phyloP scores from a whole-genome alignment of 1,140 invertebrate species.

The Lordiphosa mommai region DNA sequence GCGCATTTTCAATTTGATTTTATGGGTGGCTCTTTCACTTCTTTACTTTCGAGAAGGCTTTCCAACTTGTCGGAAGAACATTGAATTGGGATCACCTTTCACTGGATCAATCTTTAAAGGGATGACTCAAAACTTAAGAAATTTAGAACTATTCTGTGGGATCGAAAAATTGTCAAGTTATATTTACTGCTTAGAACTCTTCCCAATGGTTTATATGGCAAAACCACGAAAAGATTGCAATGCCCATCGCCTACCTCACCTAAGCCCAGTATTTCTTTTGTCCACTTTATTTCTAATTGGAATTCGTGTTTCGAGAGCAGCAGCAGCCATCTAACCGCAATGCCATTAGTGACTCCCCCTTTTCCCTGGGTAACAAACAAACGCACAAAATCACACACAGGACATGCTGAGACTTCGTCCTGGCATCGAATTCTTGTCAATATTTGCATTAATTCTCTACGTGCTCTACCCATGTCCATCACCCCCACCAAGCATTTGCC shows the following conservation, averaged over 20 bases:
- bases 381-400: constrained; percentile 1
- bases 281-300: constrained; percentile 55
- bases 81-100: no score
- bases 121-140: not conserved
- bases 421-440: constrained; percentile 63
- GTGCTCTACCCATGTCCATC: constrained; percentile 15
- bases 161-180: no score
- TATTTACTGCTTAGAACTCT: no score
- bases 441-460: constrained; percentile 67
- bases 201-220: no score
- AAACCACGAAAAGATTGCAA: no score
- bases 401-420: not conserved
- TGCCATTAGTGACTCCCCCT: constrained; percentile 42
- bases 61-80: no score
- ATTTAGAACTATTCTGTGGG: no score
- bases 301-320: constrained; percentile 18
- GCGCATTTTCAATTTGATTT: constrained; percentile 37
- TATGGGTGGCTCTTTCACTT: not conserved
- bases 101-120: not conserved
- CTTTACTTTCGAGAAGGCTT: not conserved
- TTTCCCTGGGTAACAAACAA: constrained; percentile 10
- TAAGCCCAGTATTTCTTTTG: constrained; percentile 12
- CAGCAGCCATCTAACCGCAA: constrained; percentile 39
- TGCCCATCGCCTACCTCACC: not conserved
- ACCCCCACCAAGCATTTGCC: constrained; percentile 5